Evolutionary conservation across 92 coral and sea anemone species (phyloP).

Genomic region (Heteractis magnifica): DNA sequence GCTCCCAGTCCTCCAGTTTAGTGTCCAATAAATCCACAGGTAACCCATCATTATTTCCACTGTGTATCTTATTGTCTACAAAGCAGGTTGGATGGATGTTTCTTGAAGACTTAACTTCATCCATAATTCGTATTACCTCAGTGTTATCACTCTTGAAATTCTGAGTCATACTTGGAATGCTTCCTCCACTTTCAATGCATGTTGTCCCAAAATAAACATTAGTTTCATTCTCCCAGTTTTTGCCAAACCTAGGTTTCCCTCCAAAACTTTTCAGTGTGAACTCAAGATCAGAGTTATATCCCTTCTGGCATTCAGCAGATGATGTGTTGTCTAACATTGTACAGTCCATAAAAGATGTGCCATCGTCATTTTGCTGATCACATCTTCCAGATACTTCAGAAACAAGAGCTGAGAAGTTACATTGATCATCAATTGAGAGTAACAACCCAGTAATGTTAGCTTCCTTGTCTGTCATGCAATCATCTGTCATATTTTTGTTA

Average conservation of each 20-base stretch:
- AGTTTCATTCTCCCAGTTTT: background rate
- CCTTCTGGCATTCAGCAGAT: background rate
- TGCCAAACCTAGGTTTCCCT: background rate
- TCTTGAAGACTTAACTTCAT: background rate
- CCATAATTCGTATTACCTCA: conserved; percentile 19
- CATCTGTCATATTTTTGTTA: background rate
- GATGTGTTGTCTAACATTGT: background rate
- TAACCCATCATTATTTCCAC: background rate
- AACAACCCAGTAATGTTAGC: background rate
- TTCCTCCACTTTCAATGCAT: background rate
- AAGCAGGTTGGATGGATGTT: too few relatives aligned
- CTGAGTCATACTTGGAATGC: background rate
- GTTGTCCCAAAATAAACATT: background rate
- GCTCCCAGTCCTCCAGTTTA: background rate
- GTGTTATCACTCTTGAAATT: background rate
- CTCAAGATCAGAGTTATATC: background rate
- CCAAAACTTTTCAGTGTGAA: background rate
- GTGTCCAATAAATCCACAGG: background rate
- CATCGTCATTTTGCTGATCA: background rate
- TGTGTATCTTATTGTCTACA: too few relatives aligned
- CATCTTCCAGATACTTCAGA: background rate
- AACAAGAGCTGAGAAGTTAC: background rate
- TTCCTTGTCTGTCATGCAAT: background rate
- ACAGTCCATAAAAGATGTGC: background rate
- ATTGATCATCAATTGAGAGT: background rate